A percentile compares a stretch with the other conserved stretches of the same genome.
Conservation (phyloP, 2,113 vertebrate genomes). For the Mixornis gularis region DNA sequence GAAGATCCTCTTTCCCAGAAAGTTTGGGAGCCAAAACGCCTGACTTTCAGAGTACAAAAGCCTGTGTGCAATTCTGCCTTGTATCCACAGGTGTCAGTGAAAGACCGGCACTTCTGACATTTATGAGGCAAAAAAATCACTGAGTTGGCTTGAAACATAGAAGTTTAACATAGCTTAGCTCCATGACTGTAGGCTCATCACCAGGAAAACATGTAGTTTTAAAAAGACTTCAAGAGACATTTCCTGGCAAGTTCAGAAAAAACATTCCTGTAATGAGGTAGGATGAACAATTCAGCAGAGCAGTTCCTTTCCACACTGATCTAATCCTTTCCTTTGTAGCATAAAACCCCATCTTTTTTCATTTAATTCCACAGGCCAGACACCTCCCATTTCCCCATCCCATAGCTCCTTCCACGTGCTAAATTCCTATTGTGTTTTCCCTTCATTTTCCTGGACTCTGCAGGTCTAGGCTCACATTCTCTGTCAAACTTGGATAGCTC, state of each 20-base stretch:
- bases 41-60: background rate
- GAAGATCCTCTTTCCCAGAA: background rate
- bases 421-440: background rate
- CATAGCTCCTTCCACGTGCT: rapidly evolving
- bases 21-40: background rate
- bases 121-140: background rate
- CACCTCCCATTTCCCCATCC: background rate
- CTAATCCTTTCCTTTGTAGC: background rate
- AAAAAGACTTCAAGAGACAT: background rate
- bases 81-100: constrained; percentile 51
- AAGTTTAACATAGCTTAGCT: background rate
- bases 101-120: background rate
- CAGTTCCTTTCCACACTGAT: background rate
- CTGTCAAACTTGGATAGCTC: background rate
- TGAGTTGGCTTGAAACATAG: rapidly evolving
- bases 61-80: background rate
- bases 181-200: background rate
- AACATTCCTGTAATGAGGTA: background rate
- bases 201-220: background rate
- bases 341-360: background rate
- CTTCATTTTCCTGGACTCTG: rapidly evolving
- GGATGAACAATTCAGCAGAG: background rate
- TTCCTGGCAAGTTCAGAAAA: background rate
- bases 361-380: background rate
- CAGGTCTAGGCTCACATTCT: background rate